Conservation (phyloP, 1,140 invertebrate species). For the Listronotus oregonensis region DNA sequence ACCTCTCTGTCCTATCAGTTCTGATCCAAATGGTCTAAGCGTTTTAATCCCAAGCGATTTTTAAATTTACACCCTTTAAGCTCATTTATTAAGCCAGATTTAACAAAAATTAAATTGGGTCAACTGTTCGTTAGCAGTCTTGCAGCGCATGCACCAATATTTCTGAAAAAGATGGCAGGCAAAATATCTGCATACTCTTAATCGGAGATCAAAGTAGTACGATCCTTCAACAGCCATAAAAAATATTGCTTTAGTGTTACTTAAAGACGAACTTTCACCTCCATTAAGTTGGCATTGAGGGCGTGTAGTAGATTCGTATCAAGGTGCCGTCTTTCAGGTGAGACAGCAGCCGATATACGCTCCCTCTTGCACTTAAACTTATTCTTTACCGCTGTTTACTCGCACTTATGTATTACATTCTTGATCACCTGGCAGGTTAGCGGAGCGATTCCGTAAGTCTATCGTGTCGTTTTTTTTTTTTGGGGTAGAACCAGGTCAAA, state of each 20-base stretch:
- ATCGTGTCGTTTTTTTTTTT: too few relatives aligned
- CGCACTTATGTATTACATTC: too few relatives aligned
- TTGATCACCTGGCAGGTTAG: too few relatives aligned
- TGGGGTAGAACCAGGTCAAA: too few relatives aligned
- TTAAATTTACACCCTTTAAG: conserved; percentile 34
- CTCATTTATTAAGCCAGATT: conserved; percentile 6
- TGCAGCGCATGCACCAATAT: conserved; percentile 33
- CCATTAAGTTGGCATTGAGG: too few relatives aligned
- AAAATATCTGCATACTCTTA: conserved; percentile 43
- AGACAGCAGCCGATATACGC: too few relatives aligned
- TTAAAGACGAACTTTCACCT: neutral
- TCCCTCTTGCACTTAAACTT: too few relatives aligned
- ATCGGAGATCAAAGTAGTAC: conserved; percentile 44
- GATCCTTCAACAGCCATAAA: neutral
- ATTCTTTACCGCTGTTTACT: too few relatives aligned
- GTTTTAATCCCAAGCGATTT: conserved; percentile 38
- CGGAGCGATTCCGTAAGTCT: too few relatives aligned
- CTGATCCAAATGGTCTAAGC: conserved; percentile 39
- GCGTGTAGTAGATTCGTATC: too few relatives aligned
- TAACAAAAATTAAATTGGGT: neutral
- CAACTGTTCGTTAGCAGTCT: conserved; percentile 20
- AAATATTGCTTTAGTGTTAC: conserved; percentile 5
- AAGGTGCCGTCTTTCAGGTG: too few relatives aligned
- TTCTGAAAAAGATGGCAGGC: conserved; percentile 45
- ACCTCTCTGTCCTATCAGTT: conserved; percentile 33